phyloP scores from a whole-genome alignment of 2,888 invertebrate species.

The Atrina japonica region DNA sequence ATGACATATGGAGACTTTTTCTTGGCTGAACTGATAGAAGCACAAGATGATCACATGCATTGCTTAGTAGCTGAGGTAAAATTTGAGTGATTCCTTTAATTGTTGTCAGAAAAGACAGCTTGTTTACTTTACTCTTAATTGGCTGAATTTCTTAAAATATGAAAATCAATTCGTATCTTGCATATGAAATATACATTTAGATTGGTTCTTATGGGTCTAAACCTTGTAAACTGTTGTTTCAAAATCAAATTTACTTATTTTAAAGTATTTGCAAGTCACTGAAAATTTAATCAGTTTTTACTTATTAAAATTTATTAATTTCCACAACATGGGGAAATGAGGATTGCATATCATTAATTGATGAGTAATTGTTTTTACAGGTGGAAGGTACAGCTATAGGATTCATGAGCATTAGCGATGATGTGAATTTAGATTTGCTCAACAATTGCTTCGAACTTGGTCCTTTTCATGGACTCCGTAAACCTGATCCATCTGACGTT shows the following conservation, averaged over 20 bases:
- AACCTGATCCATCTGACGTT: slow-evolving; percentile 74
- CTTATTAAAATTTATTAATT: neutral
- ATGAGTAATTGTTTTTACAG: too few relatives aligned
- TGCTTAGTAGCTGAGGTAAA: slow-evolving; percentile 80
- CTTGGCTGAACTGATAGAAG: slow-evolving; percentile 80
- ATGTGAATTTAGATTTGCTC: slow-evolving; percentile 77
- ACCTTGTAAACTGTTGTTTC: neutral
- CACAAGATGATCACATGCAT: slow-evolving; percentile 80
- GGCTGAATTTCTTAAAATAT: too few relatives aligned
- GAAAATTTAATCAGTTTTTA: neutral
- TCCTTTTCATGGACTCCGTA: slow-evolving; percentile 78
- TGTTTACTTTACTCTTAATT: too few relatives aligned
- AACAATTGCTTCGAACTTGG: slow-evolving; percentile 80
- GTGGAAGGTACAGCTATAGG: slow-evolving; percentile 80
- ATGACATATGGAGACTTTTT: slow-evolving; percentile 80
- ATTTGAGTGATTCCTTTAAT: too few relatives aligned
- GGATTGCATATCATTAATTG: neutral
- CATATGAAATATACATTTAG: neutral
- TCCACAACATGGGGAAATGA: too few relatives aligned
- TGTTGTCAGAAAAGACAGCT: too few relatives aligned
- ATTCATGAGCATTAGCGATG: slow-evolving; percentile 79
- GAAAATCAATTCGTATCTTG: too few relatives aligned
- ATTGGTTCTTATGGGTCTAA: too few relatives aligned
- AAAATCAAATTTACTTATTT: neutral
- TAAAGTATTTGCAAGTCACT: neutral